Base-by-base conservation (phyloP, 2,888 invertebrate genomes). In the Pimpla rufipes region DNA sequence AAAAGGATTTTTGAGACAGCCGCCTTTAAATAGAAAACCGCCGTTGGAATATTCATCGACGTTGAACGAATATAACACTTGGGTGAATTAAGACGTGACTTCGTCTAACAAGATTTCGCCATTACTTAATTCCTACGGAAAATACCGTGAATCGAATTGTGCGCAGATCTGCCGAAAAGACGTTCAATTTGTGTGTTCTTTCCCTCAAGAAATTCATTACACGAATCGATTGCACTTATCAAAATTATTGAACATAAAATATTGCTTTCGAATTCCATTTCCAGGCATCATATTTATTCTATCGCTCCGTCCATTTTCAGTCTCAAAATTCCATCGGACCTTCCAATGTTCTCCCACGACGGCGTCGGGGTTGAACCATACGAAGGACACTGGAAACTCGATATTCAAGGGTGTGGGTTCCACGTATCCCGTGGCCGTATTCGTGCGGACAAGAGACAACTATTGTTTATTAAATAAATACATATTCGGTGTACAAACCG, bases 401-500 rank as follows among this genome's bases (percentile, higher is more conserved):
- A 81, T 62, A 81, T 67, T 18, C 64, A 52, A 67, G 57, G 0
- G 74, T 70, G 71, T 79, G 83, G 79, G 84, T 83, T 85, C 74
- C 82, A 21, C n/a, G n/a, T n/a, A n/a, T 81, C 85, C 84, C 81
- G 84, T 85, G 81, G 84, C 71, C 77, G 29, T 86, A 87, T 86
- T 85, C 62, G 52, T 11, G 57, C 50, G 29, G 37, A 77, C 29
- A 71, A 50, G 73, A 76, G 86, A 86, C 79, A 83, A 85, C 73
- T 64, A 87, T 87, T 92, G 91, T 93, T 93, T 93, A 91, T 92
- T 93, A 91, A 92, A 92, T 91, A 92, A 93, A 93, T 92, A 93
- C 91, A 91, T 92, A 91, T 92, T 91, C 91, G 89, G 91, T 90
- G 87, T 87, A 89, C 88, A 87, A 87, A 88, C 67, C 71, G 87